Percentiles rank a stretch among this genome's conserved stretches.
These are phyloP conservation scores for Ypsolopha sequella DNA, from an alignment of 2,888 invertebrate species.

Conservation along the genomic window DNA sequence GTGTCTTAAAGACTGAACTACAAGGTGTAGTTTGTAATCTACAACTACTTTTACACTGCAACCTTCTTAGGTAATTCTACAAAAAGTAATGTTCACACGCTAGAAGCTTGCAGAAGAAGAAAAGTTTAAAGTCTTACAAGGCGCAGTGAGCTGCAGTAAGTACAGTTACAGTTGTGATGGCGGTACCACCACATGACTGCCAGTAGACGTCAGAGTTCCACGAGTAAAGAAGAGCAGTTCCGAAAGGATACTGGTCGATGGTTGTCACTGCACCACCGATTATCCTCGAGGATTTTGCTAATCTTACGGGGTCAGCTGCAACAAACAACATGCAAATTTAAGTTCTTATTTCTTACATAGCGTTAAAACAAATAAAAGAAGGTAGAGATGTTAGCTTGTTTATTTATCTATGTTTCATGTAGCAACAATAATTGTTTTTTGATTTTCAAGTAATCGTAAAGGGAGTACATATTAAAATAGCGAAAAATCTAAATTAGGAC, in stretches of 20 bases:
- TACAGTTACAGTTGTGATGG: conserved; percentile 21
- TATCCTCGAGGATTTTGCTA: conserved; percentile 22
- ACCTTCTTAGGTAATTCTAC: not conserved
- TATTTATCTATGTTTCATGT: no score
- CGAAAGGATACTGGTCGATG: conserved; percentile 19
- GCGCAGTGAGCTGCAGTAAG: conserved; percentile 26
- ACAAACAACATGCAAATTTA: not conserved
- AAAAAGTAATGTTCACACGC: not conserved
- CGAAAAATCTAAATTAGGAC: no score
- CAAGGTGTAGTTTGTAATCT: no score
- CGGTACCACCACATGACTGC: conserved; percentile 22
- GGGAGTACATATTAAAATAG: no score
- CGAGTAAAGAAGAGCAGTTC: conserved; percentile 18
- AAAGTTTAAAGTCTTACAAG: conserved; percentile 12
- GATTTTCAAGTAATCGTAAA: no score
- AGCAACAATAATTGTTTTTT: no score
- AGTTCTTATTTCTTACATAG: no score
- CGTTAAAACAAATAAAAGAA: no score
- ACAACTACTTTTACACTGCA: not conserved
- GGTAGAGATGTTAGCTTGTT: no score
- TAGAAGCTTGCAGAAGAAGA: conserved; percentile 23
- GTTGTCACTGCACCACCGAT: conserved; percentile 25
- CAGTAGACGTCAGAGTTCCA: conserved; percentile 11
- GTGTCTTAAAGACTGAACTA: no score
- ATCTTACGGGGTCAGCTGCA: conserved; percentile 16